Percentiles rank a stretch among this genome's conserved stretches.
Evolutionary conservation across 2,113 vertebrate genomes (phyloP).

Genomic region (Misgurnus anguillicaudatus): DNA sequence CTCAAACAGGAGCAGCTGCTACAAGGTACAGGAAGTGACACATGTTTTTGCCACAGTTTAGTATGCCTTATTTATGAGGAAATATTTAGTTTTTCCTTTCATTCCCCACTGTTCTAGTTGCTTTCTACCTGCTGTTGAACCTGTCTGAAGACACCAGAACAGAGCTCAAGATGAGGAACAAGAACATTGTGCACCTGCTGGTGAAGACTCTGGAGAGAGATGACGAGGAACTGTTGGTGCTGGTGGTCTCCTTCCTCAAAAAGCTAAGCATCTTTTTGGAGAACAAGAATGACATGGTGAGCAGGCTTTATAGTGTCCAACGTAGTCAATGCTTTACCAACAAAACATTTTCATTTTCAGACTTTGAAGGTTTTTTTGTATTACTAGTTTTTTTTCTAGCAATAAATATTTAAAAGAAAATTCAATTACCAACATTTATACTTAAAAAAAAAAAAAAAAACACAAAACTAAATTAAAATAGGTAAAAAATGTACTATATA

Average conservation of each 20-base stretch:
- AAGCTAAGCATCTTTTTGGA: slow-evolving; percentile 96
- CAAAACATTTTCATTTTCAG: no score
- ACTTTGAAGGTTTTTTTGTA: no score
- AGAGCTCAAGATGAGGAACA: slow-evolving; percentile 96
- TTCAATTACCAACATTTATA: no score
- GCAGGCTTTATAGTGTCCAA: slow-evolving; percentile 16
- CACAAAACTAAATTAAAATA: no score
- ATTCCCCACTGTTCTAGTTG: slow-evolving; percentile 69
- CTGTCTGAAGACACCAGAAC: slow-evolving; percentile 90
- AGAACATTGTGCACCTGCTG: slow-evolving; percentile 91
- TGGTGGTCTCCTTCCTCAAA: slow-evolving; percentile 92
- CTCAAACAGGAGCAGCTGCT: slow-evolving; percentile 94
- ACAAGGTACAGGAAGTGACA: slow-evolving; percentile 74
- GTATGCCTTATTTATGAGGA: neutral
- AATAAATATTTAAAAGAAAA: no score
- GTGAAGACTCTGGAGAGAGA: slow-evolving; percentile 88
- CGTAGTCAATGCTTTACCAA: no score
- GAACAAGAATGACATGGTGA: slow-evolving; percentile 98
- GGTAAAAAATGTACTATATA: no score
- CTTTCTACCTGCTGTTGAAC: slow-evolving; percentile 89
- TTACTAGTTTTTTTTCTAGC: no score
- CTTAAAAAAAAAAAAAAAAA: no score
- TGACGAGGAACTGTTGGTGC: slow-evolving; percentile 88
- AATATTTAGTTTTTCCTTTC: neutral
- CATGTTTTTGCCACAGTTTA: neutral